phyloP scores from a whole-genome alignment of 1,140 invertebrate genomes.

The Harlomillsia oculata region DNA sequence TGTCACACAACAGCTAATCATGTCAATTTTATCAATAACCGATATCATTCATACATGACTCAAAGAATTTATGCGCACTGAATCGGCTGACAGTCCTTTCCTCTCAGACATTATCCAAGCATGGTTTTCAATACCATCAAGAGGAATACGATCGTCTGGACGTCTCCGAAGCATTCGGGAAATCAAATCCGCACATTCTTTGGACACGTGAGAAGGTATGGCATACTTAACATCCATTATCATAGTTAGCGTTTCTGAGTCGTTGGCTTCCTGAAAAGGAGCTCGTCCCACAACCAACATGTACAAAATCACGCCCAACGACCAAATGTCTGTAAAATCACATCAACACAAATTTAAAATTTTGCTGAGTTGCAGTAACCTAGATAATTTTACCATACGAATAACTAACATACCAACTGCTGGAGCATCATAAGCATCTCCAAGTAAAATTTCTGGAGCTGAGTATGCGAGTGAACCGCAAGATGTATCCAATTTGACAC shows the following conservation, averaged over 20 bases:
- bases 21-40: not conserved
- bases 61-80: too few species aligned
- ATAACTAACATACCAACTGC: conserved; percentile 63
- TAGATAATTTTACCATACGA: conserved; percentile 3
- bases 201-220: conserved; percentile 79
- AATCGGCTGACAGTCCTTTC: not conserved
- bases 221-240: conserved; percentile 99
- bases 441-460: conserved; percentile 95
- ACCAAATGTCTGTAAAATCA: conserved; percentile 79
- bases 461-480: conserved; percentile 99
- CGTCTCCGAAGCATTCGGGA: conserved; percentile 83
- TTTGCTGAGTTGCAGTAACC: not conserved
- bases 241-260: conserved; percentile 97
- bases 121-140: conserved; percentile 81
- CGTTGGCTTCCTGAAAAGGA: conserved; percentile 97
- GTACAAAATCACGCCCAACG: conserved; percentile 92
- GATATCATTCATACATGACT: not conserved
- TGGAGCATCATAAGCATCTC: conserved; percentile 86
- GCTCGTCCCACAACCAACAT: conserved; percentile 96
- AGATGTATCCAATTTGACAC: conserved; percentile 94
- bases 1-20: not conserved
- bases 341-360: not conserved
- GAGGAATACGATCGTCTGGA: conserved; percentile 72
- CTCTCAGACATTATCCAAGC: conserved; percentile 53
- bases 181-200: conserved; percentile 75